phyloP scores from a whole-genome alignment of 1,140 invertebrate genomes.

The Drosophila sucinea region DNA sequence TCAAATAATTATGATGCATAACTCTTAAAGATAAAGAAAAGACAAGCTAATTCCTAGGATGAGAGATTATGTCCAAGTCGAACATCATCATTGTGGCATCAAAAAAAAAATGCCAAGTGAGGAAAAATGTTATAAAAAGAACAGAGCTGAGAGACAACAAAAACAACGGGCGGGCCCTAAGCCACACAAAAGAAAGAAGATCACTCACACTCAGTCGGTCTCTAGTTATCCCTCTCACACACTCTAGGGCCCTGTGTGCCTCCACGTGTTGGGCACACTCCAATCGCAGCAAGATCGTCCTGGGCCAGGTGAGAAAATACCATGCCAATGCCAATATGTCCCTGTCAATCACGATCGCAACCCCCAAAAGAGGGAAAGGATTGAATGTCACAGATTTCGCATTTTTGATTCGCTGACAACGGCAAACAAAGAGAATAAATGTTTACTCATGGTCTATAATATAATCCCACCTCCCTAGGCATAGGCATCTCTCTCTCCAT shows the following conservation, averaged over 20 bases:
- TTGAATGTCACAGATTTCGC: conserved; percentile 19
- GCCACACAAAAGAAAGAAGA: conserved; percentile 60
- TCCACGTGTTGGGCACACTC: conserved; percentile 75
- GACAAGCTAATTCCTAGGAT: conserved; percentile 41
- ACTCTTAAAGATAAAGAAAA: conserved; percentile 37
- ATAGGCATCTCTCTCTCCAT: conserved; percentile 8
- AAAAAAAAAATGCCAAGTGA: conserved; percentile 25
- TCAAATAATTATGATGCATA: conserved; percentile 75
- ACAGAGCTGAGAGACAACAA: conserved; percentile 31
- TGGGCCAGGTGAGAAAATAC: conserved; percentile 59
- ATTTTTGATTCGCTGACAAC: conserved; percentile 55
- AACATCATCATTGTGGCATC: conserved; percentile 66
- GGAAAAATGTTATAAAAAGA: conserved; percentile 7
- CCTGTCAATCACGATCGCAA: conserved; percentile 52
- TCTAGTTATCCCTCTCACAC: conserved; percentile 3
- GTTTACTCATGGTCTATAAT: conserved; percentile 53
- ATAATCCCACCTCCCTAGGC: conserved; percentile 44
- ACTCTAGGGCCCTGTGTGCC: neutral
- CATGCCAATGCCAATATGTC: conserved; percentile 1
- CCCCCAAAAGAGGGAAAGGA: conserved; percentile 20
- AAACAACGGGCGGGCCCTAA: conserved; percentile 67
- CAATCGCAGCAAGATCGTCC: conserved; percentile 53
- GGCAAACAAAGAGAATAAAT: conserved; percentile 24
- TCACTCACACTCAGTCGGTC: conserved; percentile 17
- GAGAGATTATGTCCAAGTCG: conserved; percentile 55